Evolutionary conservation across 2,888 invertebrate genomes (phyloP).

Genomic region (Allacma fusca): DNA sequence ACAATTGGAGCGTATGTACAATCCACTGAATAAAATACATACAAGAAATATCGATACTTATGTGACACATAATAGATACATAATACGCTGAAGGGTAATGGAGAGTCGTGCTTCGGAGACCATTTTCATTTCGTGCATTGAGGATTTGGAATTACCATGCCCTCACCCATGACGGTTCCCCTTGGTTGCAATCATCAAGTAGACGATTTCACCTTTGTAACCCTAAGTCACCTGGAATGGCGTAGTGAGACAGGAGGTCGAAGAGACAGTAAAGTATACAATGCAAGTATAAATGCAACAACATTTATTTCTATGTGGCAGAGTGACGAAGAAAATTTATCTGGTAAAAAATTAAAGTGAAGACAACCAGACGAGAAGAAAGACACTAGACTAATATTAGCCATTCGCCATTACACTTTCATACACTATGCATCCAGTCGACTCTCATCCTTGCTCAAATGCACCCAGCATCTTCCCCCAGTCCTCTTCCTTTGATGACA

Average conservation of each 20-base stretch:
- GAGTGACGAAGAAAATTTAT: background rate
- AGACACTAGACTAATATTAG: background rate
- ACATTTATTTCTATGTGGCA: background rate
- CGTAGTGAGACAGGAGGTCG: background rate
- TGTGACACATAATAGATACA: too few species aligned
- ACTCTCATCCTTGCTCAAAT: background rate
- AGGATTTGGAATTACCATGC: background rate
- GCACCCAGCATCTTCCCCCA: background rate
- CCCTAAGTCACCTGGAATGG: background rate
- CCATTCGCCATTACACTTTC: conserved; percentile 8
- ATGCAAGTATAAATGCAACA: background rate
- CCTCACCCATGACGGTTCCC: background rate
- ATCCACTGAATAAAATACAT: too few species aligned
- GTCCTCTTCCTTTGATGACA: background rate
- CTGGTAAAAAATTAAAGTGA: conserved; percentile 12
- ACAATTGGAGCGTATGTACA: too few species aligned
- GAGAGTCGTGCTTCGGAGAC: too few species aligned
- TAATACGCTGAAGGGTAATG: too few species aligned
- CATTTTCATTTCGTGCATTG: too few species aligned
- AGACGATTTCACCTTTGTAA: background rate
- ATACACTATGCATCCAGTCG: conserved; percentile 1
- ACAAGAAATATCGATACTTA: too few species aligned
- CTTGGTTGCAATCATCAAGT: background rate
- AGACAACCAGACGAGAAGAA: background rate
- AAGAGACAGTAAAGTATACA: background rate